Base-by-base conservation (phyloP, 1,140 invertebrate species). In the Cyclargus thomasi region DNA sequence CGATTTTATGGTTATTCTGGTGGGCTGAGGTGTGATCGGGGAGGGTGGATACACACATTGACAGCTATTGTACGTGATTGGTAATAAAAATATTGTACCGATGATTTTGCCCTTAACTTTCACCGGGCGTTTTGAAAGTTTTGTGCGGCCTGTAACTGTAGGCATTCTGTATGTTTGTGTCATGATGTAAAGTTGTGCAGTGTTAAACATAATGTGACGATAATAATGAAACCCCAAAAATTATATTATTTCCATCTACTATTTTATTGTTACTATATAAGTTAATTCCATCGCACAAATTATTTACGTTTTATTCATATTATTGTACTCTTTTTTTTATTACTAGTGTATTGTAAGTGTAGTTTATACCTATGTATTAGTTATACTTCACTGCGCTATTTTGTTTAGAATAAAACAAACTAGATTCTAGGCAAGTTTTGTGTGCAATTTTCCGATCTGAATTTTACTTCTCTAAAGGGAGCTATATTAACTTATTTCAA, bases 341-440 rank as follows among this genome's bases (percentile, higher is more conserved):
- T 20, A 20, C 21, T 59, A 59, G 18, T 59, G 7, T 59, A 11
- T 18, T 59, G 20, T 59, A 59, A 20, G 55, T 59, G 55, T 59
- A 59, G 55, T 20, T 59, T 20, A 20, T 59, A 59, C 55, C 39
- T 47, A 14, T 47, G 55, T 59, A 20, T 6, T 47, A 47, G 20
- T 59, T 59, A 20, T 59, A 21, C 20, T 59, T 59, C 55, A 59
- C 55, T 59, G 55, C 55, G 18, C 55, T 59, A 59, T 59, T 59
- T 59, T 59, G 21, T 59, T 59, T 59, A 20, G 10, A 59, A 59
- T 20, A 18, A 16, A 39, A 39, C 6, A 23, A 29, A 29, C 29
- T 29, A 29, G 29, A 29, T 29, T 3, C 29, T 29, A 29, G 29
- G 29, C 29, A 29, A 29, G 5, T 0, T 29, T 29, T 29, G 29